Conservation (phyloP, 2,113 vertebrate genomes). For the Rousettus leschenaultii region DNA sequence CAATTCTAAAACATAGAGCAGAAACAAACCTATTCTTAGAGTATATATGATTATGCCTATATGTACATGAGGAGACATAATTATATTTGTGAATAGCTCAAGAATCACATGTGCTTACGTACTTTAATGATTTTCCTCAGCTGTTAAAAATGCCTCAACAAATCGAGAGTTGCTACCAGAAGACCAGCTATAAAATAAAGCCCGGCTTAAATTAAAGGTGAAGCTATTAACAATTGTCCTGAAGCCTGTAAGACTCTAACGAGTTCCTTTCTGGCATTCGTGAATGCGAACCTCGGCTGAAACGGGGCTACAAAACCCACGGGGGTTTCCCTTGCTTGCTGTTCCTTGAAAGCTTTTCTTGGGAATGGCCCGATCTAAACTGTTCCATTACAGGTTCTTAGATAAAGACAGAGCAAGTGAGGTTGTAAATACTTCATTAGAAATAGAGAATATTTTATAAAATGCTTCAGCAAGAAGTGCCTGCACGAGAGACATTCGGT, state of each 20-base stretch:
- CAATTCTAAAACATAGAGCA: not conserved
- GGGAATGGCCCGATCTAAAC: conserved; percentile 2
- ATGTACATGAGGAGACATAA: not conserved
- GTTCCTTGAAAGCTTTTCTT: conserved; percentile 36
- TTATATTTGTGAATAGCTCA: conserved; percentile 26
- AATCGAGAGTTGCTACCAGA: conserved; percentile 54
- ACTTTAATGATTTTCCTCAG: conserved; percentile 40
- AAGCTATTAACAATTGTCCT: conserved; percentile 65
- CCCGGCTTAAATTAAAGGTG: conserved; percentile 62
- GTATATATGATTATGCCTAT: not conserved
- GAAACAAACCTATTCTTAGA: not conserved
- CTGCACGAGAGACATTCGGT: not conserved
- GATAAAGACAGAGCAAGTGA: not conserved
- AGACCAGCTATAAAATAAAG: conserved; percentile 66
- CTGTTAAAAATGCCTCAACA: conserved; percentile 55
- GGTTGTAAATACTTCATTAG: not conserved
- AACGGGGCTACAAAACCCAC: conserved; percentile 35
- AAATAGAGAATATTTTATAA: not conserved
- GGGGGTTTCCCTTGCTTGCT: conserved; percentile 11
- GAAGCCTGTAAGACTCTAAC: conserved; percentile 36
- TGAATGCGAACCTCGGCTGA: conserved; percentile 47
- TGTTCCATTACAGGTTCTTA: conserved; percentile 2
- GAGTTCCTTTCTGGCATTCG: conserved; percentile 35
- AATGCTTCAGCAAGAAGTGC: not conserved
- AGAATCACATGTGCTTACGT: not conserved